Percentiles rank a stretch among this genome's conserved stretches.
phyloP scores from a whole-genome alignment of 2,888 invertebrate genomes.

The Chrysodeixis includens region DNA sequence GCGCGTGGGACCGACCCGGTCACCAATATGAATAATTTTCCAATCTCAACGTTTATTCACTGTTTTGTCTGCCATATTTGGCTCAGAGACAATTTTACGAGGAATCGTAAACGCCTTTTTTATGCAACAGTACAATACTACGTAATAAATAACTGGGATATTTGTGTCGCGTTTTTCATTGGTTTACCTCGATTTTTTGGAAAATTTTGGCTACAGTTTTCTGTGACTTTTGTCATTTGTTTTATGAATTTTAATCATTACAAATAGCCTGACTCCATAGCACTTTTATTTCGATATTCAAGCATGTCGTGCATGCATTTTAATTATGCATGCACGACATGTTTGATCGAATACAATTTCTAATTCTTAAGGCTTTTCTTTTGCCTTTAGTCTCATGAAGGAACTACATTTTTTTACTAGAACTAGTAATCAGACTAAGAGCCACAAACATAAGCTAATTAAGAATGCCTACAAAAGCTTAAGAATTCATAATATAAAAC shows the following conservation, averaged over 20 bases:
- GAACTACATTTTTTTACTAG: too few species aligned
- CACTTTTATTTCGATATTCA: too few species aligned
- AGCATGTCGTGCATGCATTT: too few species aligned
- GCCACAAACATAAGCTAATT: neutral
- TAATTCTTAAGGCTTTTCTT: too few species aligned
- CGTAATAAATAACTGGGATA: constrained; percentile 47
- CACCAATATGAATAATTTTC: constrained; percentile 84
- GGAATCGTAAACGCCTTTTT: constrained; percentile 72
- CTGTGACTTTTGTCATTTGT: neutral
- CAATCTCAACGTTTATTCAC: constrained; percentile 78
- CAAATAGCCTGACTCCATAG: too few species aligned
- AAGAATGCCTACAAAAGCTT: too few species aligned
- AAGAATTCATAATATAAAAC: neutral
- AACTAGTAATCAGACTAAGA: neutral
- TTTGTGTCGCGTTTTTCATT: constrained; percentile 28
- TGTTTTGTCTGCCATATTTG: constrained; percentile 75
- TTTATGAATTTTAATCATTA: too few species aligned
- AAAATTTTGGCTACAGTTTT: neutral
- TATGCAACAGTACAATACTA: constrained; percentile 54
- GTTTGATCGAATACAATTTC: too few species aligned
- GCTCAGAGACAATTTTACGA: constrained; percentile 73
- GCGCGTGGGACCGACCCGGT: constrained; percentile 63
- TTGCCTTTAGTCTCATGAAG: too few species aligned
- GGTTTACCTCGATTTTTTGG: constrained; percentile 12
- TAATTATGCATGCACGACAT: too few species aligned